Evolutionary conservation across 2,888 invertebrate species (phyloP).

Genomic region (Germaria angustata): DNA sequence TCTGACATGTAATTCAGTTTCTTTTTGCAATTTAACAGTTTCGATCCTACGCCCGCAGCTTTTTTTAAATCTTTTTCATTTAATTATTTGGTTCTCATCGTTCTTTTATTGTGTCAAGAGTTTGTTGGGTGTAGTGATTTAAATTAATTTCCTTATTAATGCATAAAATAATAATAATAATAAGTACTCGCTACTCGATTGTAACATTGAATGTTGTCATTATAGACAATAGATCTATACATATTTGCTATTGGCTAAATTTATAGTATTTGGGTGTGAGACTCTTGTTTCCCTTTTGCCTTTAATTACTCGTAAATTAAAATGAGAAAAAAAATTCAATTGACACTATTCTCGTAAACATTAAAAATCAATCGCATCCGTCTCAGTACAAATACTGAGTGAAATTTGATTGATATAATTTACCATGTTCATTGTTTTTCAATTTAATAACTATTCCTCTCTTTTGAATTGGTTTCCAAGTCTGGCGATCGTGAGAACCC

Average conservation of each 20-base stretch:
- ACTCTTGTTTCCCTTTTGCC: slow-evolving; percentile 36
- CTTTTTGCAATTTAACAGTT: slow-evolving; percentile 59
- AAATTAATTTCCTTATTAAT: slow-evolving; percentile 79
- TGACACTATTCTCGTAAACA: not conserved
- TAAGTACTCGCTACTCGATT: slow-evolving; percentile 15
- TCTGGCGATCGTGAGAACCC: slow-evolving; percentile 27
- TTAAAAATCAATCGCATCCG: slow-evolving; percentile 42
- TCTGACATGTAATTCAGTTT: slow-evolving; percentile 40
- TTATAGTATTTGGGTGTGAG: not conserved
- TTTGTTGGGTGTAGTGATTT: slow-evolving; percentile 72
- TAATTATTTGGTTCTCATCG: slow-evolving; percentile 71
- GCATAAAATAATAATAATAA: slow-evolving; percentile 53
- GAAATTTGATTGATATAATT: slow-evolving; percentile 49
- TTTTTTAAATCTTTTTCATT: slow-evolving; percentile 68
- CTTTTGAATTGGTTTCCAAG: not conserved
- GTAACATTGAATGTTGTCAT: slow-evolving; percentile 31
- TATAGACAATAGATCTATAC: slow-evolving; percentile 40
- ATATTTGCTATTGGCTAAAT: not conserved
- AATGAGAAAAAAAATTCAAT: slow-evolving; percentile 8
- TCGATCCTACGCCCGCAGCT: slow-evolving; percentile 75
- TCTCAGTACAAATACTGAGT: not conserved
- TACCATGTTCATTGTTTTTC: slow-evolving; percentile 46
- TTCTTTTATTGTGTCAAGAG: slow-evolving; percentile 29
- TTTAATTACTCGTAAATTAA: slow-evolving; percentile 53
- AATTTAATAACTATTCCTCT: slow-evolving; percentile 25